Base-by-base conservation (phyloP, 2,888 invertebrate species). In the Smittia aterrima region DNA sequence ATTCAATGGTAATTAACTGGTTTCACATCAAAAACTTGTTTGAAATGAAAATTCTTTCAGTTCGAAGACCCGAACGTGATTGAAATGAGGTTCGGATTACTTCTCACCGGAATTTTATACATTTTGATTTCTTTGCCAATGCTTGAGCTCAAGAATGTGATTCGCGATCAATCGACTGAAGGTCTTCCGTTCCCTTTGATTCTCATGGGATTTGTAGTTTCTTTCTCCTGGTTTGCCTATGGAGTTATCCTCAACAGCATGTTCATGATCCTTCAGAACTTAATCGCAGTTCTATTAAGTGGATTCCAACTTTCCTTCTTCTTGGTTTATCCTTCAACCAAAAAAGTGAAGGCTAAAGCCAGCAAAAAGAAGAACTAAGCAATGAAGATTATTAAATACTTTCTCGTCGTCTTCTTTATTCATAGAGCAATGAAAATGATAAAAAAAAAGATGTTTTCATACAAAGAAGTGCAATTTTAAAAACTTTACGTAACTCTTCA, bases 131-230 rank as follows among this genome's bases (percentile, higher is more conserved):
- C 88, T 0, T 86, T 90, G 7, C 93, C 93, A 24, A 54, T 75
- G 68, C 13, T 20, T 74, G 66, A 41, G 13, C 25, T 74, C 1
- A 47, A 66, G 22, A 86, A 90, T 75, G 91, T 97, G 74, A 88
- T 97, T 38, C 85, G 84, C 79, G 91, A 90, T 16, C 89, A 92
- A 83, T 93, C 92, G 81, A 93, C 96, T 0, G 93, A 91, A 76
- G 89, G 90, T 41, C 85, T 98, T 82, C 96, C 96, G 3, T 93
- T 96, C 81, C 93, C 95, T 7, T 85, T 97, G 75, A 95, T 95
- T 79, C 83, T 93, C 40, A 90, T 92, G 77, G 95, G 92, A 38
- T 66, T 75, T 41, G 27, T 13, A 9, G 22, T 40, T 58, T 66
- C 58, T 13, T 24, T 71, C 32, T 41, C 71, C 7, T 66, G 64